phyloP scores from a whole-genome alignment of 2,797 vertebrate species.

The Falco concolor region DNA sequence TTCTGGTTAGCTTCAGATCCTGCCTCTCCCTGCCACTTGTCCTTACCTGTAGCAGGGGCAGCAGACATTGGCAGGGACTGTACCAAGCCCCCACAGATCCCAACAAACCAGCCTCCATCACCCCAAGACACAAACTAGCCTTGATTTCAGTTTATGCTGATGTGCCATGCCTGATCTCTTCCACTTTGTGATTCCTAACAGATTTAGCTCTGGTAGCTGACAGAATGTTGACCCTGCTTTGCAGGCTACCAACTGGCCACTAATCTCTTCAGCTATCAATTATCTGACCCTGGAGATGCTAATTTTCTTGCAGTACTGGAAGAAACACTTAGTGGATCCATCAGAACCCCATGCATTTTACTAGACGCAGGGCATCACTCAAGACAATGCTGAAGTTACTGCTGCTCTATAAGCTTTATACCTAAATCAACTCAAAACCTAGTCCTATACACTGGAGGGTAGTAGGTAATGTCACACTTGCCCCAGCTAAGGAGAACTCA shows the following conservation, averaged over 20 bases:
- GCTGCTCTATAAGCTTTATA: neutral
- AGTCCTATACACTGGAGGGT: neutral
- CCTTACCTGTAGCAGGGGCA: neutral
- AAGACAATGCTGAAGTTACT: fast-evolving
- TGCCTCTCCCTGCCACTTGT: neutral
- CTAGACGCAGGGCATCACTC: neutral
- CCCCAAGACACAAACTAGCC: neutral
- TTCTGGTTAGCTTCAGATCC: neutral
- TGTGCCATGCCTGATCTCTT: neutral
- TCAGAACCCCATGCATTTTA: neutral
- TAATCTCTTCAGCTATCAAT: neutral
- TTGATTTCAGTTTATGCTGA: neutral
- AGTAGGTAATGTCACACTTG: neutral
- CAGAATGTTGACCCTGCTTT: neutral
- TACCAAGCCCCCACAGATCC: neutral
- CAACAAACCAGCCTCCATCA: neutral
- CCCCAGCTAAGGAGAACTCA: neutral
- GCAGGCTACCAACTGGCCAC: neutral
- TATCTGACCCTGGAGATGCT: neutral
- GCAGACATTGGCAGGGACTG: neutral
- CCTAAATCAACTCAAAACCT: neutral
- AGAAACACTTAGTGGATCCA: neutral
- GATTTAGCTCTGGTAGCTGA: neutral
- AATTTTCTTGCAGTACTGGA: neutral
- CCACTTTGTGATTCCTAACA: neutral